Evolutionary conservation across 2,888 invertebrate genomes (phyloP).

Genomic region (Meiosimyza decipiens): DNA sequence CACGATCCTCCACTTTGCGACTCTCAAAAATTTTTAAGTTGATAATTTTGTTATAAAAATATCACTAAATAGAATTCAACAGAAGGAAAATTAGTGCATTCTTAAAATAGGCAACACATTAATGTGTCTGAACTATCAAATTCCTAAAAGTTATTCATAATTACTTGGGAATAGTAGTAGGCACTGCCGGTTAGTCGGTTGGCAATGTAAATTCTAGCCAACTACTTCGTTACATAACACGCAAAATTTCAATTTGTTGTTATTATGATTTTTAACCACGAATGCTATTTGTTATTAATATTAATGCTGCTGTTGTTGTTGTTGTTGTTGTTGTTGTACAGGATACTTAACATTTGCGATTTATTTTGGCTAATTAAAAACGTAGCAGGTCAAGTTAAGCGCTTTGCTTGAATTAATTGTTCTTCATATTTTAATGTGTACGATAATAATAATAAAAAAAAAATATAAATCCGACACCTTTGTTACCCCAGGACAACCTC

Average conservation of each 20-base stretch:
- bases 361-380: constrained; percentile 18
- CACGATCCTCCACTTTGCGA: too few species aligned
- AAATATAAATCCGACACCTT: constrained; percentile 1
- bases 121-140: too few species aligned
- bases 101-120: too few species aligned
- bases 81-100: too few species aligned
- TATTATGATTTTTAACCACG: neutral
- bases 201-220: neutral
- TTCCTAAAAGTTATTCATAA: too few species aligned
- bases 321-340: neutral
- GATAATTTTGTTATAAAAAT: neutral
- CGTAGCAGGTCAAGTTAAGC: constrained; percentile 1
- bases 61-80: too few species aligned
- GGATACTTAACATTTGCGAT: neutral
- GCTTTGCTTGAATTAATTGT: constrained; percentile 16
- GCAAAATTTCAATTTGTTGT: constrained; percentile 30
- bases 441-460: neutral
- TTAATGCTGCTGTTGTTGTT: neutral
- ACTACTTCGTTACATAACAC: neutral
- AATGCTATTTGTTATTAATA: neutral
- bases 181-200: neutral
- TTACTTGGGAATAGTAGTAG: too few species aligned
- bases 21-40: constrained; percentile 20
- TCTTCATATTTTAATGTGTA: neutral
- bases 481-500: neutral